Base-by-base conservation (phyloP, 2,797 vertebrate species). In the Spondyliosoma cantharus region DNA sequence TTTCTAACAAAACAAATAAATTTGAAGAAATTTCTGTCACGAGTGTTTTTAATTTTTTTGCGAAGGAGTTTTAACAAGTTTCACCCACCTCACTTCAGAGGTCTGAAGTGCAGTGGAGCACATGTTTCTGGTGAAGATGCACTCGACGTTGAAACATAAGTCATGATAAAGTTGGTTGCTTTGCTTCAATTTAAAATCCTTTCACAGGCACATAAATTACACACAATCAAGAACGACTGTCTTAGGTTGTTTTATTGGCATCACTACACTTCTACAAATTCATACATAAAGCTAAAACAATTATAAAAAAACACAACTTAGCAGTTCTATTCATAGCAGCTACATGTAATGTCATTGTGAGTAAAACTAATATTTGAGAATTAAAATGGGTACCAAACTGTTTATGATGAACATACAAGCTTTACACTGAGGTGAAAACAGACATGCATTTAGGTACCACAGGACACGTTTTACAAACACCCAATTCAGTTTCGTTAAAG, bases 1-100 rank as follows among this genome's bases (percentile, higher is more conserved):
- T 93, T 92, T 94, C 87, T 90, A 84, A 75, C 78, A 82, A 90
- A 84, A 79, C 60, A 76, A 96, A 95, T 95, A 95, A 94, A 95
- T 73, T 75, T 86, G 69, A 74, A 86, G 80, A 89, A 90, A 89
- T 53, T 70, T 82, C 61, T 42, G 8, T 46, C 17, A 3, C 7
- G 24, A 43, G 4, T 74, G 0, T 1, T 49, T 48, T 50, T 32
- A 20, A 4, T 25, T 24, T 0, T 11, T 4, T 15, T 37, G 32
- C 9, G 7, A 8, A 37, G 32, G 32, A 37, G 32, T 37, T 37
- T 37, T 37, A 37, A 37, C 1, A 8, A 2, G 7, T 7, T 37
- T 37, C 6, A 37, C 32, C 32, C 32, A 37, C 7, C 7, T 37
- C 32, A 37, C 37, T 37, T 37, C 32, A 37, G 9, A 37, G 32